phyloP scores from a whole-genome alignment of 2,888 invertebrate species.

The Ophonus ardosiacus region DNA sequence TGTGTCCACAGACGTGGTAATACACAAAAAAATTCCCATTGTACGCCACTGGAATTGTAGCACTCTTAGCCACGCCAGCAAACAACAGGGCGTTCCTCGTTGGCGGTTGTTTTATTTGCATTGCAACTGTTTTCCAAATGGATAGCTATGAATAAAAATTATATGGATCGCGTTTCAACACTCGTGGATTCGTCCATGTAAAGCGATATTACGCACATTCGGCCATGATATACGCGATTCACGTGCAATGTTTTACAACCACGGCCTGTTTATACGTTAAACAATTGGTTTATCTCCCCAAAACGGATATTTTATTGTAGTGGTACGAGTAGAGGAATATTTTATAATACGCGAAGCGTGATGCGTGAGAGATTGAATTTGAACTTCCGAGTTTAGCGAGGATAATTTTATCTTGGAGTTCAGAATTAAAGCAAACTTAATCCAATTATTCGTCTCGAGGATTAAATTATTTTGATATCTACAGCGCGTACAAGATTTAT shows the following conservation, averaged over 20 bases:
- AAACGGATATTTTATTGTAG: conserved; percentile 32
- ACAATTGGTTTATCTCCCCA: conserved; percentile 17
- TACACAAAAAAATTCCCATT: not conserved
- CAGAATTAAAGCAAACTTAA: not conserved
- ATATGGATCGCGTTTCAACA: conserved; percentile 39
- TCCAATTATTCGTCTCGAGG: not conserved
- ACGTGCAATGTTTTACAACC: not conserved
- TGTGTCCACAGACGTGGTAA: not conserved
- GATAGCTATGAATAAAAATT: conserved; percentile 52
- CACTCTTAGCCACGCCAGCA: not conserved
- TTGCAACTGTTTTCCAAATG: conserved; percentile 53
- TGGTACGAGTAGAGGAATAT: not conserved
- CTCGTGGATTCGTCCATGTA: conserved; percentile 24
- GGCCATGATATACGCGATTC: not conserved
- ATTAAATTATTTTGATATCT: not conserved
- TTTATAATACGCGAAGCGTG: not conserved
- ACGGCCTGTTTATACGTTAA: not conserved
- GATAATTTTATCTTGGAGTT: not conserved
- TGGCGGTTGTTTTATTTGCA: conserved; percentile 45
- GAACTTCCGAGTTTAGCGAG: not conserved
- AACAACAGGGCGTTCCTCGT: conserved; percentile 29
- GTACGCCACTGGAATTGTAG: not conserved
- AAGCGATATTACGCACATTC: conserved; percentile 10
- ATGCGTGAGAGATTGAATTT: not conserved
- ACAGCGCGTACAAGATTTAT: not conserved